These are phyloP conservation scores for Bembecia ichneumoniformis DNA, from an alignment of 2,888 invertebrate species.

Conservation along the genomic window DNA sequence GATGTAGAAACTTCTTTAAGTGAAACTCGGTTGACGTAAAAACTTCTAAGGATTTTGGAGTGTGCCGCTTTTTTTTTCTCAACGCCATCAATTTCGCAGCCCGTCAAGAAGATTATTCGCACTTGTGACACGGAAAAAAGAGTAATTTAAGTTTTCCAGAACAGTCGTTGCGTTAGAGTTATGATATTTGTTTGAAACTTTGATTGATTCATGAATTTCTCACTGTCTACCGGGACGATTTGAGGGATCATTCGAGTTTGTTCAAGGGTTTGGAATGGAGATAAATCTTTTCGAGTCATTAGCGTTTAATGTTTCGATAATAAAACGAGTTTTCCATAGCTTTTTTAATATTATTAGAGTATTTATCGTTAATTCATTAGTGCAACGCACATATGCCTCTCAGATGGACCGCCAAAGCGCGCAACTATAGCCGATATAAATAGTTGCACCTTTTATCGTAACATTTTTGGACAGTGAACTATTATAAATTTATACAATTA, in stretches of 20 bases:
- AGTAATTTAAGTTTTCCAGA: slow-evolving; percentile 68
- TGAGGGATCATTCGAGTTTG: slow-evolving; percentile 23
- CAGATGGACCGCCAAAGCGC: no score
- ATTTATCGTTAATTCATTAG: no score
- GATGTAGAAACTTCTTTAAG: slow-evolving; percentile 70
- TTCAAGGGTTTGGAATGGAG: background rate
- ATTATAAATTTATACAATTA: no score
- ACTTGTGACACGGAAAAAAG: slow-evolving; percentile 69
- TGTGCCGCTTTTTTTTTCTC: slow-evolving; percentile 59
- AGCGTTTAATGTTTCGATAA: no score
- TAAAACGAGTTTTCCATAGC: no score
- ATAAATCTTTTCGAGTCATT: background rate
- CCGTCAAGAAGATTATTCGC: slow-evolving; percentile 72
- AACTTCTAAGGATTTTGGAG: slow-evolving; percentile 57
- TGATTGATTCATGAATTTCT: slow-evolving; percentile 65
- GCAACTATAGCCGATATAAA: no score
- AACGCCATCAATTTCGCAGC: slow-evolving; percentile 67
- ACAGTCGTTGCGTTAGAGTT: slow-evolving; percentile 63
- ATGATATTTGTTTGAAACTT: slow-evolving; percentile 69
- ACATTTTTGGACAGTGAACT: no score
- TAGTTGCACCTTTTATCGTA: no score
- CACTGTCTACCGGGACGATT: slow-evolving; percentile 32
- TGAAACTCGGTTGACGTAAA: slow-evolving; percentile 70
- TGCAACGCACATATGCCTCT: no score
- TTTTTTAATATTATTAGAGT: no score